These are phyloP conservation scores for Lobophora halterata DNA, from an alignment of 2,888 invertebrate genomes.

Conservation along the genomic window DNA sequence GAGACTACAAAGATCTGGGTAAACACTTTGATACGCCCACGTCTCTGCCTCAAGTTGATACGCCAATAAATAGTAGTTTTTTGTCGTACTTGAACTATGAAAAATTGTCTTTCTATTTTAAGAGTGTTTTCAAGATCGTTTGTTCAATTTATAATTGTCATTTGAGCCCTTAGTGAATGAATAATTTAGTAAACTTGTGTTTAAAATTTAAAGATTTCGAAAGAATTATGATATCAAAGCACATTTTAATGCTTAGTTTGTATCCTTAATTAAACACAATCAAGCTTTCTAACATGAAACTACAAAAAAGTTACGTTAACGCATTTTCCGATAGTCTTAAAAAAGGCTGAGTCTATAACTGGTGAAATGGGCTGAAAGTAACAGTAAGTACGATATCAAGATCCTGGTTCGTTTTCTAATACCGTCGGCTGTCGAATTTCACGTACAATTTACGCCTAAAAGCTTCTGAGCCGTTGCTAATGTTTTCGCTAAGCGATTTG, in stretches of 20 bases:
- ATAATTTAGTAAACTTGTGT: too few relatives aligned
- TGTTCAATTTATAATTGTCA: conserved; percentile 19
- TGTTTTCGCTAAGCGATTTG: conserved; percentile 74
- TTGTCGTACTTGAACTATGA: conserved; percentile 25
- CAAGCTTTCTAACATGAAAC: too few relatives aligned
- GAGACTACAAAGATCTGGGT: conserved; percentile 71
- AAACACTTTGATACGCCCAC: conserved; percentile 71
- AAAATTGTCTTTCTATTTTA: conserved; percentile 25
- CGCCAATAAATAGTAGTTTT: conserved; percentile 36
- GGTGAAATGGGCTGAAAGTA: conserved; percentile 19
- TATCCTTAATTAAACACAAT: too few relatives aligned
- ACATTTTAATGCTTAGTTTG: too few relatives aligned
- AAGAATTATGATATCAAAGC: too few relatives aligned
- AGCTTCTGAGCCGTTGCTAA: conserved; percentile 71
- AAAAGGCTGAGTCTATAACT: conserved; percentile 17
- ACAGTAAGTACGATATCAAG: conserved; percentile 21
- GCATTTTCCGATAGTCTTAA: conserved; percentile 14
- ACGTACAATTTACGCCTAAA: conserved; percentile 74
- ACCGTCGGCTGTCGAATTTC: conserved; percentile 68
- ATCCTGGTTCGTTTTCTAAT: conserved; percentile 34
- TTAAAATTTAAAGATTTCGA: too few relatives aligned
- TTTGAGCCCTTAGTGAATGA: conserved; percentile 5
- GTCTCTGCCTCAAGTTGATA: conserved; percentile 50
- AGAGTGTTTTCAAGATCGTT: conserved; percentile 21
- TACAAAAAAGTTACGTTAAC: too few relatives aligned